Conservation (phyloP, 1,140 invertebrate species). For the Drosophila pectinifera region DNA sequence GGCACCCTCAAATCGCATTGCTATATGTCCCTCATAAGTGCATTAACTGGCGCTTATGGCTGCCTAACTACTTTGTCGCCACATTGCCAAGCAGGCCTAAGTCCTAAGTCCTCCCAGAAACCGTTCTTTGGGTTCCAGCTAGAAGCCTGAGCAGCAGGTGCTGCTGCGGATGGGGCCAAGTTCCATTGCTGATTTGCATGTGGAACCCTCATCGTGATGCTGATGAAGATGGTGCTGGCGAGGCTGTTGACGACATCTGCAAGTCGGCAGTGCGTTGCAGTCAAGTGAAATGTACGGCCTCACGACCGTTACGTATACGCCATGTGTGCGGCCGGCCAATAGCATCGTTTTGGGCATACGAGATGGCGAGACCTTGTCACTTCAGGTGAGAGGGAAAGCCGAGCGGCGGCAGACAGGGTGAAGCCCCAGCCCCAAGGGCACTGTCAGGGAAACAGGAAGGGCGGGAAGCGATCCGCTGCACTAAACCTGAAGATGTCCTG, state of each 20-base stretch:
- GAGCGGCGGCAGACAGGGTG: slow-evolving; percentile 1
- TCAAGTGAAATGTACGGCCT: slow-evolving; percentile 74
- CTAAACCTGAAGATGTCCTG: slow-evolving; percentile 2
- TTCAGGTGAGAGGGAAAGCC: slow-evolving; percentile 46
- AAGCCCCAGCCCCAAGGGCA: not conserved
- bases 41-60: slow-evolving; percentile 45
- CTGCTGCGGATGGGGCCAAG: slow-evolving; percentile 19
- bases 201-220: slow-evolving; percentile 76
- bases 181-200: slow-evolving; percentile 76
- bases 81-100: slow-evolving; percentile 11
- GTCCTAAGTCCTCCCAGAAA: slow-evolving; percentile 11
- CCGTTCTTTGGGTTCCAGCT: slow-evolving; percentile 28
- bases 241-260: slow-evolving; percentile 57
- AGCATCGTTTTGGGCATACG: slow-evolving; percentile 44
- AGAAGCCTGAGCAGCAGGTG: slow-evolving; percentile 4
- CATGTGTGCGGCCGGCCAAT: slow-evolving; percentile 53
- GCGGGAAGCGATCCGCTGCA: slow-evolving; percentile 40
- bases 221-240: slow-evolving; percentile 47
- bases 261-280: slow-evolving; percentile 52
- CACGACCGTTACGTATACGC: slow-evolving; percentile 56
- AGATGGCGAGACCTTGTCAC: slow-evolving; percentile 54
- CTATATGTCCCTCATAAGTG: slow-evolving; percentile 19
- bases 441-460: not conserved
- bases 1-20: slow-evolving; percentile 1
- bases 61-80: slow-evolving; percentile 44